These are phyloP conservation scores for Anisognathus igniventris DNA, from an alignment of 2,797 vertebrate species.

Conservation along the genomic window DNA sequence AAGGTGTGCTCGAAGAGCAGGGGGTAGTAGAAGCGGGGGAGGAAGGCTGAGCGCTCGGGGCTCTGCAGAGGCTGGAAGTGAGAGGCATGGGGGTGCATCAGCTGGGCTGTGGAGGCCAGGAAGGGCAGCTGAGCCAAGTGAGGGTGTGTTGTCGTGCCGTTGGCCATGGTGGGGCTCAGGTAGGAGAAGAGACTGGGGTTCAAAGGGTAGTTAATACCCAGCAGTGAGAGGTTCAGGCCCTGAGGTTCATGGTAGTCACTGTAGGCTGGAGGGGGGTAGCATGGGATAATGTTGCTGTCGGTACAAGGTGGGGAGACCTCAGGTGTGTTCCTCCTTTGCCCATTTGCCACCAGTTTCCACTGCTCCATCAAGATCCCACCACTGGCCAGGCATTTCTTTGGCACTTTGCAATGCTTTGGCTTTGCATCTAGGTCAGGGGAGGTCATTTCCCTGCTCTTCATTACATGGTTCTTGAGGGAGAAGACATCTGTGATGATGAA, in stretches of 20 bases:
- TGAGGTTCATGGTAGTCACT: slow-evolving; percentile 85
- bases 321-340: slow-evolving; percentile 71
- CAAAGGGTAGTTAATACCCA: slow-evolving; percentile 90
- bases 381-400: slow-evolving; percentile 76
- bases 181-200: slow-evolving; percentile 90
- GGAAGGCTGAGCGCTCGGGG: slow-evolving; percentile 78
- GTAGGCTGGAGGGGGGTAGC: slow-evolving; percentile 85
- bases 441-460: slow-evolving; percentile 79
- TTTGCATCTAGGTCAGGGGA: slow-evolving; percentile 78
- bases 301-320: slow-evolving; percentile 67
- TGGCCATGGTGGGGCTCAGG: slow-evolving; percentile 82
- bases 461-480: slow-evolving; percentile 82
- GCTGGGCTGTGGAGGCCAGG: slow-evolving; percentile 84
- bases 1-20: slow-evolving; percentile 88
- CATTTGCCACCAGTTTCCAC: slow-evolving; percentile 82
- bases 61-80: slow-evolving; percentile 75
- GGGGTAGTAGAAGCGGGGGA: slow-evolving; percentile 90
- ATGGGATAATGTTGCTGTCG: slow-evolving; percentile 78
- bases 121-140: slow-evolving; percentile 87
- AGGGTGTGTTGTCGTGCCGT: slow-evolving; percentile 71
- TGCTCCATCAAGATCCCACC: slow-evolving; percentile 81
- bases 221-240: slow-evolving; percentile 87
- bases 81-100: slow-evolving; percentile 78
- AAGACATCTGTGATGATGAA: slow-evolving; percentile 83
- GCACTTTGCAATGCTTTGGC: slow-evolving; percentile 78